Conservation (phyloP, 2,113 vertebrate genomes). For the Alectura lathami region DNA sequence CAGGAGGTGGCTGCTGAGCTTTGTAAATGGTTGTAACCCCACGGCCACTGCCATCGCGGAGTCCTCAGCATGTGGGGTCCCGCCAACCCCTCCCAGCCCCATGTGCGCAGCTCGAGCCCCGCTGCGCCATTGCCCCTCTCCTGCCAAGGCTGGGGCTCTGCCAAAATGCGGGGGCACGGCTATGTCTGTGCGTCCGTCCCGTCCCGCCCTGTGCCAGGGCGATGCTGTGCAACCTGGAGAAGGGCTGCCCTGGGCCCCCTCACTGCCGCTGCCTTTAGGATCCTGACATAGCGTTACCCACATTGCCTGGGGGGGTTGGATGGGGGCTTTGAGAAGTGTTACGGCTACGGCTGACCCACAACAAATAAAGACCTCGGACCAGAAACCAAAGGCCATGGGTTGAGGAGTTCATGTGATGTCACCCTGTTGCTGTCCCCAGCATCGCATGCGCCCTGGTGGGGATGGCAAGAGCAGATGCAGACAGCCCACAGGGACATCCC, state of each 20-base stretch:
- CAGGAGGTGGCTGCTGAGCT: background rate
- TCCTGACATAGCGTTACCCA: background rate
- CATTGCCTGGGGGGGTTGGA: background rate
- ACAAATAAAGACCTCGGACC: constrained; percentile 65
- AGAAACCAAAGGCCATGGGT: background rate
- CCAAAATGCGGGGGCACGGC: background rate
- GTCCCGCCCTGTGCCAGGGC: accelerated
- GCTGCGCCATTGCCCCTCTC: background rate
- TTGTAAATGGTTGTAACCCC: constrained; percentile 46
- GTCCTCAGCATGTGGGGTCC: constrained; percentile 65
- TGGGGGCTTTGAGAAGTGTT: background rate
- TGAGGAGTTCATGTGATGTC: background rate
- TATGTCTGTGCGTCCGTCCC: accelerated
- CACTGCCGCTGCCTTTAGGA: constrained; percentile 11
- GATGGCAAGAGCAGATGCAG: background rate
- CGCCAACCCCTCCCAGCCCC: constrained; percentile 3
- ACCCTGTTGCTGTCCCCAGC: accelerated
- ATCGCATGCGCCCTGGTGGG: background rate
- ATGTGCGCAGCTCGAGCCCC: background rate
- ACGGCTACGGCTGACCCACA: background rate
- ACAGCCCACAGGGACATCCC: no score
- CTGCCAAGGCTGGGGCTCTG: background rate
- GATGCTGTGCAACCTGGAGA: background rate
- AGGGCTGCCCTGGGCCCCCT: background rate
- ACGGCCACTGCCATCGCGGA: background rate